Base-by-base conservation (phyloP, 2,113 vertebrate genomes). In the Chloebia gouldiae region DNA sequence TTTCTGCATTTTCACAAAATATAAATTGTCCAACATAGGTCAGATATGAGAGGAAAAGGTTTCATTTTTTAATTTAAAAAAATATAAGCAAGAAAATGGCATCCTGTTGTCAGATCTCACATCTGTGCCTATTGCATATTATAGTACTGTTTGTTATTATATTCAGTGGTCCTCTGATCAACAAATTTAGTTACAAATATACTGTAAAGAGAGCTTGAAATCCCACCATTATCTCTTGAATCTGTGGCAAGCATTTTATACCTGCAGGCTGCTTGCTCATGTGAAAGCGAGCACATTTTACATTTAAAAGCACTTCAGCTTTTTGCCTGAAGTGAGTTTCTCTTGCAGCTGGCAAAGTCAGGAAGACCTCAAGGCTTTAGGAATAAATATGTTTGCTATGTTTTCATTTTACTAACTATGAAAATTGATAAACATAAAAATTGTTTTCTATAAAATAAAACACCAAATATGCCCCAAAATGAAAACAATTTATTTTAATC, bases 271-370 rank as follows among this genome's bases (percentile, higher is more conserved):
- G 93, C 85, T 94, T 96, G 81, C 64, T 96, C 94, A 96, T 96
- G 94, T 97, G 96, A 96, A 96, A 96, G 77, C 42, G 47, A 97
- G 63, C 87, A 91, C 91, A 96, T 97, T 97, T 97, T 94, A 91
- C 91, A 95, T 97, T 97, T 96, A 97, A 96, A 97, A 97, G 92
- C 92, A 95, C 77, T 96, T 95, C 79, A 95, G 89, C 72, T 95
- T 96, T 97, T 96, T 97, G 93, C 95, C 94, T 97, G 92, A 86
- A 94, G 96, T 95, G 94, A 93, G 68, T 92, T 96, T 81, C 93
- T 86, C 66, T 83, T 96, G 91, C 92, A 95, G 81, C 81, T 89
- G 88, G 94, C 92, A 95, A 97, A 97, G 91, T 95, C 93, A 93
- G 53, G 71, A 91, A 92, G 92, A 97, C 94, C 96, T 94, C 77